Conservation (phyloP, 2,888 invertebrate species). For the Ferrisia virgata region DNA sequence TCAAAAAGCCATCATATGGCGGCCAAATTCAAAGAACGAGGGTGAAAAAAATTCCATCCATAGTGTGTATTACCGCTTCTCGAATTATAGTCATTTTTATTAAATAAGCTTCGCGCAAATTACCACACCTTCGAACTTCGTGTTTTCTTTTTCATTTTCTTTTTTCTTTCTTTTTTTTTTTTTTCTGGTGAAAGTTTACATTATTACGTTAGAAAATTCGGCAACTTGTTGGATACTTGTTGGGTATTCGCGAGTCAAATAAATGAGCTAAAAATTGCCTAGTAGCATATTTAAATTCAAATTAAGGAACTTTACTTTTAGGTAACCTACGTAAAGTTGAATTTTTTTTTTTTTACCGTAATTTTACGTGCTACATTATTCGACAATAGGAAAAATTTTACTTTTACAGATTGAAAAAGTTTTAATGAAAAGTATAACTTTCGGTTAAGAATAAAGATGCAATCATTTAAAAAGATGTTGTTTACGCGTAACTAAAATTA, state of each 20-base stretch:
- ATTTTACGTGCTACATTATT: neutral
- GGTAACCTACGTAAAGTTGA: neutral
- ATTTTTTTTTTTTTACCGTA: neutral
- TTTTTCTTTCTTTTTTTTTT: too few species aligned
- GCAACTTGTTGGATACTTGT: neutral
- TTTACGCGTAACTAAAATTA: neutral
- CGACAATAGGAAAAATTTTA: neutral
- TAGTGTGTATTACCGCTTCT: too few species aligned
- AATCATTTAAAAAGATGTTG: neutral
- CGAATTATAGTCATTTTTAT: neutral
- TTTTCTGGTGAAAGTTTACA: neutral
- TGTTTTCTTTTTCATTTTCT: too few species aligned
- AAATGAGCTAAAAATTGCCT: neutral
- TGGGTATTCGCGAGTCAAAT: neutral
- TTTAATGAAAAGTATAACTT: slow-evolving; percentile 26
- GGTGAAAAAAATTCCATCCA: neutral
- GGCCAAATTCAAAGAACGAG: too few species aligned
- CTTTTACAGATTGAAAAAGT: slow-evolving; percentile 20
- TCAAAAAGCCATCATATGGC: neutral
- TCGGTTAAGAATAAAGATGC: neutral
- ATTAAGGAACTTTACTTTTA: neutral
- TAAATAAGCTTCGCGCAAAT: neutral
- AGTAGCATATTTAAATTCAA: neutral
- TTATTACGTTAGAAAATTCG: neutral
- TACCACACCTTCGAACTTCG: neutral